Percentiles rank a stretch among this genome's conserved stretches.
Evolutionary conservation across 2,888 invertebrate genomes (phyloP).

Genomic region (Neelides folsomi): DNA sequence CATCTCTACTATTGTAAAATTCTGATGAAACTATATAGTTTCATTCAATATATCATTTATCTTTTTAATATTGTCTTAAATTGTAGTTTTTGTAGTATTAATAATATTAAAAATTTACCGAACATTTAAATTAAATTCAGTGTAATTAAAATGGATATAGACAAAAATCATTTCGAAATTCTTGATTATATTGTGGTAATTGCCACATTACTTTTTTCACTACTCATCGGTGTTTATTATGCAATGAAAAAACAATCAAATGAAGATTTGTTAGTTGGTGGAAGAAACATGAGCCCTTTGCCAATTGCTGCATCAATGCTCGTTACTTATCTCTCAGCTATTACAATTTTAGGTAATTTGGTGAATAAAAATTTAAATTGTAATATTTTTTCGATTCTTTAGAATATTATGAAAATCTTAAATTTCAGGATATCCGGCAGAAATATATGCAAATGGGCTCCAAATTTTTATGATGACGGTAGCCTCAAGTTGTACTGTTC

Average conservation of each 20-base stretch:
- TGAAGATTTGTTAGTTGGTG: slow-evolving; percentile 11
- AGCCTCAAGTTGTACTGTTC: slow-evolving; percentile 10
- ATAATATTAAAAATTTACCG: too few species aligned
- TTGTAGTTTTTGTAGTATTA: too few species aligned
- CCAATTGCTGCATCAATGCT: slow-evolving; percentile 14
- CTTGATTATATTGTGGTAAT: slow-evolving; percentile 25
- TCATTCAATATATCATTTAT: too few species aligned
- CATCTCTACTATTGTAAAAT: too few species aligned
- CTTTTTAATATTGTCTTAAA: too few species aligned
- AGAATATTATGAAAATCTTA: too few species aligned
- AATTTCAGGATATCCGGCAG: slow-evolving; percentile 28
- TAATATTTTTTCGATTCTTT: too few species aligned
- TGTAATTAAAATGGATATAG: too few species aligned
- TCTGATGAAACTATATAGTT: too few species aligned
- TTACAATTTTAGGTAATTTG: slow-evolving; percentile 12
- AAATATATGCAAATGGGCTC: slow-evolving; percentile 24
- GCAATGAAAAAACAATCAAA: slow-evolving; percentile 9
- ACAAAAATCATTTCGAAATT: slow-evolving; percentile 19
- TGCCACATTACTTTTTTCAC: slow-evolving; percentile 16
- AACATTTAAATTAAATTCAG: too few species aligned
- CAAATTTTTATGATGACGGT: slow-evolving; percentile 23
- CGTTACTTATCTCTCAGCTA: slow-evolving; percentile 11
- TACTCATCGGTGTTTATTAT: slow-evolving; percentile 23
- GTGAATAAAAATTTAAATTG: too few species aligned
- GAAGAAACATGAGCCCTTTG: slow-evolving; percentile 7